Evolutionary conservation across 2,797 vertebrate species (phyloP).

Genomic region (Gallinago stenura): DNA sequence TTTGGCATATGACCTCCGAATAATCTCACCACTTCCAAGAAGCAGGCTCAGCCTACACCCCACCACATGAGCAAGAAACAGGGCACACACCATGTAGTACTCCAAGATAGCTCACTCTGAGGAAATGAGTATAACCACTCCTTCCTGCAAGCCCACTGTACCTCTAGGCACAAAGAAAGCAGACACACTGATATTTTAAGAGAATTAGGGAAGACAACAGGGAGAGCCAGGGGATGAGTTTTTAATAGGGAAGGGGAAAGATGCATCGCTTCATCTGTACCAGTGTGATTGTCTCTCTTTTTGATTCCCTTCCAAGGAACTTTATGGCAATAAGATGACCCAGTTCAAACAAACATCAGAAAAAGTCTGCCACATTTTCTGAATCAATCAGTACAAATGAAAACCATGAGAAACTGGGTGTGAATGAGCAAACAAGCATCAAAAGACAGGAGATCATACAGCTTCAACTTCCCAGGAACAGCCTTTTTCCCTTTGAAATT

Average conservation of each 20-base stretch:
- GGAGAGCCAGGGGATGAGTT: not conserved
- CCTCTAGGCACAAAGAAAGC: not conserved
- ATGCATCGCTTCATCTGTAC: not conserved
- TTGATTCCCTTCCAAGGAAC: not conserved
- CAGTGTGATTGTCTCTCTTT: not conserved
- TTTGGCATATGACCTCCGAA: not conserved
- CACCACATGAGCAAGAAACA: not conserved
- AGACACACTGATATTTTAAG: not conserved
- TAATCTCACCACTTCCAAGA: not conserved
- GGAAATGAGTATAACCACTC: not conserved
- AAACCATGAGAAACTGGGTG: not conserved
- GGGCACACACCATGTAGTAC: not conserved
- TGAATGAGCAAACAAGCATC: not conserved
- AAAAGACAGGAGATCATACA: not conserved
- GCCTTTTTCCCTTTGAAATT: not conserved
- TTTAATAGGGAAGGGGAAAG: not conserved
- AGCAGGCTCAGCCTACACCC: not conserved
- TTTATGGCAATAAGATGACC: not conserved
- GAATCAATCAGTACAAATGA: not conserved
- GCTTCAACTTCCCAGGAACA: not conserved
- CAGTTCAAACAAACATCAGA: not conserved
- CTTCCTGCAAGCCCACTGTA: not conserved
- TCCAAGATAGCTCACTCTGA: not conserved
- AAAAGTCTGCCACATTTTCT: not conserved
- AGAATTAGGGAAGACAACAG: not conserved